Percentiles rank a stretch among this genome's conserved stretches.
Conservation (phyloP, 2,113 vertebrate genomes). For the Peromyscus polionotus region DNA sequence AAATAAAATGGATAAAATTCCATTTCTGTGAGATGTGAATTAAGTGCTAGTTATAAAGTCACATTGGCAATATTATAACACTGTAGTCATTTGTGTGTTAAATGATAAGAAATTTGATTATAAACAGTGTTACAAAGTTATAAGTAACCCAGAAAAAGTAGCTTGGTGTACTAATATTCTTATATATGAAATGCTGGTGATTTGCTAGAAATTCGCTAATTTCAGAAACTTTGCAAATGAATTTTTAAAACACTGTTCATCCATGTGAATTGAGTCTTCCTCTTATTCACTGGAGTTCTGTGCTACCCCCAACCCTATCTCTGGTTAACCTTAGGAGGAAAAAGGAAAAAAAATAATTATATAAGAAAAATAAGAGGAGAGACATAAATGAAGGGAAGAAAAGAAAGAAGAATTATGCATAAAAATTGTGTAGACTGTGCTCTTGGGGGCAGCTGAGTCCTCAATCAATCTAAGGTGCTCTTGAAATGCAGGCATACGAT, state of each 20-base stretch:
- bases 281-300: slow-evolving; percentile 46
- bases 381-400: not conserved
- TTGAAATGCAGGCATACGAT: slow-evolving; percentile 85
- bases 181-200: slow-evolving; percentile 58
- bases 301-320: not conserved
- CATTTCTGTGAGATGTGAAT: slow-evolving; percentile 60
- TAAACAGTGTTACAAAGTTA: slow-evolving; percentile 26
- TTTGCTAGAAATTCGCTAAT: not conserved
- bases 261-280: slow-evolving; percentile 60
- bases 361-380: not conserved
- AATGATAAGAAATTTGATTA: slow-evolving; percentile 40
- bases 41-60: slow-evolving; percentile 54
- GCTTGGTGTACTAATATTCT: not conserved
- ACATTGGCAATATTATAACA: not conserved
- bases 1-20: no score
- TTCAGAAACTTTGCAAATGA: not conserved
- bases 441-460: slow-evolving; percentile 61
- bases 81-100: slow-evolving; percentile 56
- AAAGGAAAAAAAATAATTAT: not conserved
- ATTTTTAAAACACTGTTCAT: not conserved
- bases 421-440: slow-evolving; percentile 66
- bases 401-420: slow-evolving; percentile 27
- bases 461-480: slow-evolving; percentile 83
- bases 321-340: not conserved
- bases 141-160: not conserved